Conservation (phyloP, 2,888 invertebrate genomes). For the Orchestes rusci region DNA sequence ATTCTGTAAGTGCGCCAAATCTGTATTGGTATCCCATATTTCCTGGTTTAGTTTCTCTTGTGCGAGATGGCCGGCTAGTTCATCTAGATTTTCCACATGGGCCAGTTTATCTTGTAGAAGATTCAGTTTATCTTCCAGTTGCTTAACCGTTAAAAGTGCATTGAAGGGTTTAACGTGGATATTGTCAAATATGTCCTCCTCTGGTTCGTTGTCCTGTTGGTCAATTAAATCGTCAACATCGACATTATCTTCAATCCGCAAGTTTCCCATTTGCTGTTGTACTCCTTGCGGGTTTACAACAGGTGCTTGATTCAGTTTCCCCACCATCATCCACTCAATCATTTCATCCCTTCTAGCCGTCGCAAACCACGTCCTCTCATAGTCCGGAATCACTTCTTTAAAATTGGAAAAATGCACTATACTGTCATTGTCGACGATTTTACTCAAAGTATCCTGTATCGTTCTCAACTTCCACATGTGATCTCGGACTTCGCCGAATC, state of each 20-base stretch:
- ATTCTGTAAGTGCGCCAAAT: conserved; percentile 15
- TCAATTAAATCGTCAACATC: not conserved
- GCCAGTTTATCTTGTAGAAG: not conserved
- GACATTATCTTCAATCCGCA: not conserved
- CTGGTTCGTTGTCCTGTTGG: conserved; percentile 2
- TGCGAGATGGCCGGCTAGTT: conserved; percentile 8
- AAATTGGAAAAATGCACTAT: conserved; percentile 6
- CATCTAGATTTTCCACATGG: not conserved
- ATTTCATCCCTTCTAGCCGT: conserved; percentile 24
- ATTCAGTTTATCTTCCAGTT: conserved; percentile 9
- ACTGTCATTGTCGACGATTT: conserved; percentile 4
- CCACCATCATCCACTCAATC: conserved; percentile 29
- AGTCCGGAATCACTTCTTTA: conserved; percentile 27
- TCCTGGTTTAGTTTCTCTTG: conserved; percentile 15
- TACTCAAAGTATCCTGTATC: not conserved
- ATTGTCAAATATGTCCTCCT: conserved; percentile 23
- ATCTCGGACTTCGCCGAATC: not conserved
- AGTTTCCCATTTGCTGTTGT: not conserved
- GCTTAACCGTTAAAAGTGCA: conserved; percentile 14
- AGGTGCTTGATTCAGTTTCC: too few relatives aligned
- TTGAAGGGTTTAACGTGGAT: not conserved
- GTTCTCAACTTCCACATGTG: not conserved
- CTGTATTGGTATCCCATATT: conserved; percentile 16
- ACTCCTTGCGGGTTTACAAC: too few relatives aligned
- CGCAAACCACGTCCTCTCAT: conserved; percentile 41